Base-by-base conservation (phyloP, 2,113 vertebrate species). In the Lamprologus tigripictilis region DNA sequence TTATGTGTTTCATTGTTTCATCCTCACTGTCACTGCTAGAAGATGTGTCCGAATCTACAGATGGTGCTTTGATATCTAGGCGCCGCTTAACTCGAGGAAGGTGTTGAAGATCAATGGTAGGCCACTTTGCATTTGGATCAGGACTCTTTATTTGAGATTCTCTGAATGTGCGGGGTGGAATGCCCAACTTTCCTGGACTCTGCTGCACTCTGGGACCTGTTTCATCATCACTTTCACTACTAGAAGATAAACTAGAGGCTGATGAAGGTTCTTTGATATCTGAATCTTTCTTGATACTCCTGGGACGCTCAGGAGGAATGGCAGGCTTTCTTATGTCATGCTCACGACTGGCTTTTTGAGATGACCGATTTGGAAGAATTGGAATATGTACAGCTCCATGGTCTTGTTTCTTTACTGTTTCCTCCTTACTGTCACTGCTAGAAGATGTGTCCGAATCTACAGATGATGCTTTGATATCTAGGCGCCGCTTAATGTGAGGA, bases 211-310 rank as follows among this genome's bases (percentile, higher is more conserved):
- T 66, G 3, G 14, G 31, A 3, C 5, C 4, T 45, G 3, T 2
- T 33, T 76, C 40, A 51, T 83, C 53, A 3, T 89, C 85, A 11
- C 85, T 90, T 5, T 85, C 90, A 88, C 88, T 90, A 35, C 82
- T 88, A 14, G 81, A 85, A 73, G 86, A 93, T 23, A 79, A 81
- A 45, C 86, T 55, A 42, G 83, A 63, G 1, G 11, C n/a, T 51
- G 14, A 63, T 35, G 28, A 63, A 63, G 1, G 6, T 63, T 63
- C 58, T 63, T 63, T 63, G 28, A 0, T 0, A 11, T 33, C 14
- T 31, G 55, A 17, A 58, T 58, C 28, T 31, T 31, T 31, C 28
- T 31, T 31, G 28, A 31, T 31, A 31, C 28, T 31, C 28, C 28
- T 31, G 28, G 2, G 28, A 31, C 1, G 6, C 28, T 31, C 28